Conservation (phyloP, 2,113 vertebrate genomes). For the Setophaga petechia region DNA sequence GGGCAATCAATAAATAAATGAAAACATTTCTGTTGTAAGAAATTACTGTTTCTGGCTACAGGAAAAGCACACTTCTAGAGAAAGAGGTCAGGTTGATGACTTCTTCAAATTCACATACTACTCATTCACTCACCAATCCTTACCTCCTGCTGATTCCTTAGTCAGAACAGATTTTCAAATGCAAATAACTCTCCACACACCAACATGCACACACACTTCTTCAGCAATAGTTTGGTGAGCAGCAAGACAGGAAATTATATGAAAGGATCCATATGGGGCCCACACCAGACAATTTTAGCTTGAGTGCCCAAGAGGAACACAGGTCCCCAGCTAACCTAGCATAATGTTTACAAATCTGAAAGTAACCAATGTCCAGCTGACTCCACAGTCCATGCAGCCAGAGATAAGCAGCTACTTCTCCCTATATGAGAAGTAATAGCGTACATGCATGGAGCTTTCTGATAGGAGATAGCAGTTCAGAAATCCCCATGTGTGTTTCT, state of each 20-base stretch:
- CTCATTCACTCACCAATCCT: background rate
- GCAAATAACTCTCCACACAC: background rate
- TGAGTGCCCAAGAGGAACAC: background rate
- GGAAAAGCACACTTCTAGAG: background rate
- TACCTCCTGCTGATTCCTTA: background rate
- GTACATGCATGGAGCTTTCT: background rate
- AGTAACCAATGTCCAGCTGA: conserved; percentile 22
- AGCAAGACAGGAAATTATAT: background rate
- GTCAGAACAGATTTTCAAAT: background rate
- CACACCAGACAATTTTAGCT: conserved; percentile 6
- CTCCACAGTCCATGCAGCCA: background rate
- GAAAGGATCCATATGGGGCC: background rate
- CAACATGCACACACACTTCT: background rate
- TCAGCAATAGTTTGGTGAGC: background rate
- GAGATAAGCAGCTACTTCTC: background rate
- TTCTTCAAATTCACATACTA: background rate
- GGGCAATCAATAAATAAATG: background rate
- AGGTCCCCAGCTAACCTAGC: background rate
- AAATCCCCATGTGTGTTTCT: background rate
- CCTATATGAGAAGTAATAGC: background rate
- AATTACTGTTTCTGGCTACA: background rate
- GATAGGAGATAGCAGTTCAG: background rate
- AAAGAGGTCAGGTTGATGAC: background rate
- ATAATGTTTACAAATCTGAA: conserved; percentile 42
- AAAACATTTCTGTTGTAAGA: background rate